Conservation (phyloP, 2,797 vertebrate genomes). For the Malacoraja senta region DNA sequence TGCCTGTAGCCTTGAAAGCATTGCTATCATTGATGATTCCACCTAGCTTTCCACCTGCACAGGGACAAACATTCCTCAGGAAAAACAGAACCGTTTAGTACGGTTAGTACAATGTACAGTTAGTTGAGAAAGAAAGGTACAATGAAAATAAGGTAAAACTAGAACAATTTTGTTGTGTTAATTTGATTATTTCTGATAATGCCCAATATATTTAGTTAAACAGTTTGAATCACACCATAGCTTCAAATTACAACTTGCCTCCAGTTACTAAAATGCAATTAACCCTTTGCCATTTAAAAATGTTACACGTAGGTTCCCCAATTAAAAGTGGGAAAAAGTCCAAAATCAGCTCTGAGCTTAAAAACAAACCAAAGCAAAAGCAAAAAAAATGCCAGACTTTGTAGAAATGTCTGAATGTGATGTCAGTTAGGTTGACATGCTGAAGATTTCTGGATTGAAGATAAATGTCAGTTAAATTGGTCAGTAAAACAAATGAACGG, state of each 20-base stretch:
- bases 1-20: neutral
- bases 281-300: neutral
- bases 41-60: slow-evolving; percentile 30
- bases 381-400: slow-evolving; percentile 17
- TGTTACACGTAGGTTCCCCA: neutral
- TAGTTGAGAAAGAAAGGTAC: neutral
- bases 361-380: neutral
- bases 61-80: neutral
- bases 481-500: slow-evolving; percentile 5
- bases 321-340: slow-evolving; percentile 10
- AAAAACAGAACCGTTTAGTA: neutral
- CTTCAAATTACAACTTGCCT: neutral
- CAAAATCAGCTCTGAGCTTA: slow-evolving; percentile 21
- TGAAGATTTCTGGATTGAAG: slow-evolving; percentile 24
- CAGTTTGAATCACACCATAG: neutral
- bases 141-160: neutral
- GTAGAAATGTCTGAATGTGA: slow-evolving; percentile 30
- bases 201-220: neutral
- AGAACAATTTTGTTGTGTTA: neutral
- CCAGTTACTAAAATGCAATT: neutral
- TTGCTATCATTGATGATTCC: neutral
- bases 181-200: neutral
- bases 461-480: slow-evolving; percentile 17
- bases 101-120: no score
- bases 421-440: slow-evolving; percentile 31